Percentiles rank a stretch among this genome's conserved stretches.
These are phyloP conservation scores for Lathronympha strigana DNA, from an alignment of 2,888 invertebrate genomes.

Conservation along the genomic window DNA sequence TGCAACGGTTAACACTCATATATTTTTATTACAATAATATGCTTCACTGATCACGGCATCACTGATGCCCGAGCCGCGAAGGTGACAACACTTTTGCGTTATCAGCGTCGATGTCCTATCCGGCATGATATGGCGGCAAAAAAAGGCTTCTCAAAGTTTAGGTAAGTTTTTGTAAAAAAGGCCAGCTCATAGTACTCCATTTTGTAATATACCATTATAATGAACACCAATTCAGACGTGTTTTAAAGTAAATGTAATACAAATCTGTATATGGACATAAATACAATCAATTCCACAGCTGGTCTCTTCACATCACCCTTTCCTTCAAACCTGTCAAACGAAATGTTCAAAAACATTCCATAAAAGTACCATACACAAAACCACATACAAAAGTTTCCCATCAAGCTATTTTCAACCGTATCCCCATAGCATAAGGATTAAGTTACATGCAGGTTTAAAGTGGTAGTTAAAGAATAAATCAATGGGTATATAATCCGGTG, in stretches of 20 bases:
- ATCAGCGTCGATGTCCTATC: no score
- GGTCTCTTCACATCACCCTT: slow-evolving; percentile 8
- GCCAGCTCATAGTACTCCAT: neutral
- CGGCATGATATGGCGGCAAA: no score
- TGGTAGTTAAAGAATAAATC: slow-evolving; percentile 10
- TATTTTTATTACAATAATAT: no score
- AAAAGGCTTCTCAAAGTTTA: neutral
- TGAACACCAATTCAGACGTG: neutral
- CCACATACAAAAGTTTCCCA: neutral
- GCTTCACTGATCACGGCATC: no score
- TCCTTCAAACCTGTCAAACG: slow-evolving; percentile 17
- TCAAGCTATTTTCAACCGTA: neutral
- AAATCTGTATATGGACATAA: neutral
- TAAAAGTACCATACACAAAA: slow-evolving; percentile 9
- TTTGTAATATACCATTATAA: no score
- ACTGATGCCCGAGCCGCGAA: no score
- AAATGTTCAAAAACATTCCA: slow-evolving; percentile 19
- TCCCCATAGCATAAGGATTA: neutral
- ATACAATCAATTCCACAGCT: slow-evolving; percentile 10
- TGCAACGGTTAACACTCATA: no score
- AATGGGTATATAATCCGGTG: slow-evolving; percentile 6
- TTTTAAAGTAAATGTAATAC: slow-evolving; percentile 10
- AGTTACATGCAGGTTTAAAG: neutral
- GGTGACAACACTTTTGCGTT: no score
- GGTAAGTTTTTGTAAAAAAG: neutral